Conservation (phyloP, 2,113 vertebrate genomes). For the Petrocephalus microphthalmus region DNA sequence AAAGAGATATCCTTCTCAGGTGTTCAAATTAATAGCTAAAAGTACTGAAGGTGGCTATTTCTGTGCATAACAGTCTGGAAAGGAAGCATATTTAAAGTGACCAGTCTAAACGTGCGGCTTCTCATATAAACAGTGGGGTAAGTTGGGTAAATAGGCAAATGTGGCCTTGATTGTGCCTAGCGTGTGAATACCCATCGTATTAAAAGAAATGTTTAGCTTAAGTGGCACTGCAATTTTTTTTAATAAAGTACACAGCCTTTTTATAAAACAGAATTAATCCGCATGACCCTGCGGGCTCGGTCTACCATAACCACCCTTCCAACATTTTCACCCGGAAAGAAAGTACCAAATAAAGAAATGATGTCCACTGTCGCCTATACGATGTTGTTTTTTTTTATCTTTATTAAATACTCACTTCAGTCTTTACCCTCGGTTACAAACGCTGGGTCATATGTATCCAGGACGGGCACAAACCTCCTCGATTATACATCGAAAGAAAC, state of each 20-base stretch:
- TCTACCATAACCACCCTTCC: conserved; percentile 28
- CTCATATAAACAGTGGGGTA: not conserved
- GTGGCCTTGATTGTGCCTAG: not conserved
- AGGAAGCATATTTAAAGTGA: not conserved
- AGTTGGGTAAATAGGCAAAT: not conserved
- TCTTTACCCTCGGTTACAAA: conserved; percentile 20
- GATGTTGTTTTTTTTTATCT: not conserved
- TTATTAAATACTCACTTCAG: conserved; percentile 50
- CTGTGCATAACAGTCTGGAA: not conserved
- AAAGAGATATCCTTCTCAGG: not conserved
- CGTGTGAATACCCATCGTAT: not conserved
- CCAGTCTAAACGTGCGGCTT: not conserved
- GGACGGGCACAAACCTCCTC: conserved; percentile 32
- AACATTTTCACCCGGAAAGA: conserved; percentile 35
- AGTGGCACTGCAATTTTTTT: not conserved
- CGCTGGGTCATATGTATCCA: conserved; percentile 33
- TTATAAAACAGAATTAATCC: conserved; percentile 23
- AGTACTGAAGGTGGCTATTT: not conserved
- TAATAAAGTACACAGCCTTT: conserved; percentile 11
- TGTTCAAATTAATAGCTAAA: not conserved
- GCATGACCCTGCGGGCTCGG: conserved; percentile 13
- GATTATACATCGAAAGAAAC: conserved; percentile 55
- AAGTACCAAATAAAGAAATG: conserved; percentile 27
- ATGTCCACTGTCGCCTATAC: not conserved
- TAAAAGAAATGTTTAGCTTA: not conserved